Conservation (phyloP, 2,888 invertebrate genomes). For the Endomychus coccineus region DNA sequence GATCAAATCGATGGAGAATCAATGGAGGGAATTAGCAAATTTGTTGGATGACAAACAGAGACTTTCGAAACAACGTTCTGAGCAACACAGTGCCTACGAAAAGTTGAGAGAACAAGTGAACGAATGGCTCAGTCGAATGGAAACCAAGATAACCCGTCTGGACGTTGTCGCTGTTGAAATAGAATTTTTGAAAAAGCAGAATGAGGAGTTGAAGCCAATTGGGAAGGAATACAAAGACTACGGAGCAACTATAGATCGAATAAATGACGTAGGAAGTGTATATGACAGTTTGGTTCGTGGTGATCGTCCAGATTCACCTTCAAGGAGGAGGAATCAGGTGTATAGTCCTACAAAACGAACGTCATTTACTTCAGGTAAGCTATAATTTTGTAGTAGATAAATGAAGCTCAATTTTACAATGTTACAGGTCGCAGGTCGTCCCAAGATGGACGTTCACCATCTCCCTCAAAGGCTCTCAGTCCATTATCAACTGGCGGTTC, state of each 20-base stretch:
- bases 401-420: constrained; percentile 4
- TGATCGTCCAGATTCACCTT: constrained; percentile 74
- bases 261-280: constrained; percentile 80
- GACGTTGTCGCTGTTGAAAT: constrained; percentile 83
- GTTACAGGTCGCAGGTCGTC: constrained; percentile 55
- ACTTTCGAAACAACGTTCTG: constrained; percentile 73
- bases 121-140: constrained; percentile 79
- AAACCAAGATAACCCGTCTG: constrained; percentile 65
- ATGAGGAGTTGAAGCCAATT: constrained; percentile 76
- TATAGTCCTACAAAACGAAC: constrained; percentile 79
- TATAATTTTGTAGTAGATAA: neutral
- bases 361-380: constrained; percentile 50
- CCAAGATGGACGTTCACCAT: constrained; percentile 73
- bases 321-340: constrained; percentile 57
- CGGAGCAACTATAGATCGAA: constrained; percentile 76
- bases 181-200: constrained; percentile 75
- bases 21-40: constrained; percentile 81
- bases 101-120: constrained; percentile 71
- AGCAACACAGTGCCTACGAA: constrained; percentile 82
- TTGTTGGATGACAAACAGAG: constrained; percentile 78
- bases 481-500: constrained; percentile 81
- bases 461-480: constrained; percentile 68
- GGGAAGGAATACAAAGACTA: constrained; percentile 85
- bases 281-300: constrained; percentile 75
- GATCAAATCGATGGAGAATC: constrained; percentile 75